Conservation (phyloP, 23 tunicate genomes). For the Botrylloides violaceus region DNA sequence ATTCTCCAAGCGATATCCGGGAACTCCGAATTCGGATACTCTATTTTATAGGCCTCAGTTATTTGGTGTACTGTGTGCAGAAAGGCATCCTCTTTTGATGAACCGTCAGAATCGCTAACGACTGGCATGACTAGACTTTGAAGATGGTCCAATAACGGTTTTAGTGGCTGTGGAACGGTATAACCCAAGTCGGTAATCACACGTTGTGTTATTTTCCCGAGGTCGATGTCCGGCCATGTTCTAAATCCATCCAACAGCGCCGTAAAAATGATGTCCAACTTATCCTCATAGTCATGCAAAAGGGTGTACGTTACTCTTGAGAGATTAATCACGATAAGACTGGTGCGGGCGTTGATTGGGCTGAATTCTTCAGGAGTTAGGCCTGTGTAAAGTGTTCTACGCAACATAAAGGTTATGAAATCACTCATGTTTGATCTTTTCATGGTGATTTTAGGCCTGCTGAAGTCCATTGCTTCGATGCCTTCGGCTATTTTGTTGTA, state of each 20-base stretch:
- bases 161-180: not conserved
- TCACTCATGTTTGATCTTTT: constrained; percentile 2
- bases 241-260: not conserved
- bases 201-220: not conserved
- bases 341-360: not conserved
- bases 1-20: not conserved
- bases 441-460: not conserved
- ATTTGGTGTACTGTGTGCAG: not conserved
- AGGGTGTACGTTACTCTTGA: not conserved
- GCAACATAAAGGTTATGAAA: not conserved
- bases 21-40: constrained; percentile 11
- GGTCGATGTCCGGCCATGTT: not conserved
- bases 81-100: not conserved
- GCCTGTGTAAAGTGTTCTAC: not conserved
- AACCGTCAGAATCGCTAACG: no score
- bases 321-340: not conserved
- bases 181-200: not conserved
- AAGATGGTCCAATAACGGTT: not conserved
- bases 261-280: constrained; percentile 1
- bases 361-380: not conserved
- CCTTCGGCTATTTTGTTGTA: constrained; percentile 2
- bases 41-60: not conserved
- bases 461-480: not conserved
- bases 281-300: not conserved
- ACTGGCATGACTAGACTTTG: constrained; percentile 7